These are phyloP conservation scores for Semibalanus balanoides DNA, from an alignment of 1,140 invertebrate genomes.

Conservation along the genomic window DNA sequence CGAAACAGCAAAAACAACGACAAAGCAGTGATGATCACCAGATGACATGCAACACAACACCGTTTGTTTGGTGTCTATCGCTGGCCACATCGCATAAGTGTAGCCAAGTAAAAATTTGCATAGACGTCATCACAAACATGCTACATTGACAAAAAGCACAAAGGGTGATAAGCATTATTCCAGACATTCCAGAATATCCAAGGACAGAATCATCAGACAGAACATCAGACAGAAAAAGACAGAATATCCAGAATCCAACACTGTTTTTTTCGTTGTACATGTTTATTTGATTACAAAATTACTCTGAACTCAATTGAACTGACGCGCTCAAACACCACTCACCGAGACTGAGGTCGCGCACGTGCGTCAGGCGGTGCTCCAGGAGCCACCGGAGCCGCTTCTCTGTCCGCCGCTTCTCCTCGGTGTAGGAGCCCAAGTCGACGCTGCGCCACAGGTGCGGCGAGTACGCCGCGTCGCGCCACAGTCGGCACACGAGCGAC, in stretches of 20 bases:
- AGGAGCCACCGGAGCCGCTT: conserved; percentile 57
- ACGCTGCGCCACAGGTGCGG: conserved; percentile 57
- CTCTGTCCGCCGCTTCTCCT: conserved; percentile 51
- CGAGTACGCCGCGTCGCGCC: conserved; percentile 48
- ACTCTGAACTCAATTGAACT: too few relatives aligned
- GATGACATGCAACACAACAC: conserved; percentile 34
- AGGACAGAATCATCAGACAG: conserved; percentile 53
- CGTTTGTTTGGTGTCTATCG: too few relatives aligned
- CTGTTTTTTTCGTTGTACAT: too few relatives aligned
- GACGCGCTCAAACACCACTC: conserved; percentile 30
- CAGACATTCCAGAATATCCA: conserved; percentile 50
- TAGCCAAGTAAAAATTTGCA: conserved; percentile 53
- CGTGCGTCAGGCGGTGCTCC: conserved; percentile 50
- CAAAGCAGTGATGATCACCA: conserved; percentile 34
- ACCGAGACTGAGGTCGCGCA: conserved; percentile 59
- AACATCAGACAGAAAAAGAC: conserved; percentile 44
- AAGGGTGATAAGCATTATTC: conserved; percentile 53
- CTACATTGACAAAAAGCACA: conserved; percentile 52
- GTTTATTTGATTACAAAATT: too few relatives aligned
- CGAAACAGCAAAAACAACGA: too few relatives aligned
- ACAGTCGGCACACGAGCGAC: conserved; percentile 54
- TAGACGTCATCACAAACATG: conserved; percentile 50
- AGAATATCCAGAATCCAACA: too few relatives aligned
- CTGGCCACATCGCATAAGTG: too few relatives aligned
- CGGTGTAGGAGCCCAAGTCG: conserved; percentile 51